phyloP scores from a whole-genome alignment of 2,888 invertebrate genomes.

The Chloroclysta siterata region DNA sequence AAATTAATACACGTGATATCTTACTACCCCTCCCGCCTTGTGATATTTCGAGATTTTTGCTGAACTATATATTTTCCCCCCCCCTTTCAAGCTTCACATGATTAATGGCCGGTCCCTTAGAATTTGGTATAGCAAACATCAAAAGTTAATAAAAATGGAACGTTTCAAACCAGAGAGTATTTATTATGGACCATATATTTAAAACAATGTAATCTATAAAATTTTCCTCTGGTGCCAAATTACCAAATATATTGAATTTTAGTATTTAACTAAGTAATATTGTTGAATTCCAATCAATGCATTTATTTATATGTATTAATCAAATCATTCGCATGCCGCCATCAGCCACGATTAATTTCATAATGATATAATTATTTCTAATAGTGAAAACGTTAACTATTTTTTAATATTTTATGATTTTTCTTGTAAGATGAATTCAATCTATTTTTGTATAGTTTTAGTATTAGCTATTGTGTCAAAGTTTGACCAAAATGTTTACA shows the following conservation, averaged over 20 bases:
- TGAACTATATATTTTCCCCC: too few species aligned
- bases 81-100: too few species aligned
- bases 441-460: conserved; percentile 28
- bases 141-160: not conserved
- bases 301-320: not conserved
- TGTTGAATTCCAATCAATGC: not conserved
- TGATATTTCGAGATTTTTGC: too few species aligned
- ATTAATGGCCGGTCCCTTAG: too few species aligned
- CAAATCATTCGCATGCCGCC: not conserved
- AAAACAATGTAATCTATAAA: not conserved
- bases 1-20: too few species aligned
- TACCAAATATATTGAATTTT: not conserved
- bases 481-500: too few species aligned
- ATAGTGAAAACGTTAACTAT: conserved; percentile 38
- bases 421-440: conserved; percentile 20
- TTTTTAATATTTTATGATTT: conserved; percentile 33
- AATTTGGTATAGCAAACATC: not conserved
- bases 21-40: too few species aligned
- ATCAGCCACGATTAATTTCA: conserved; percentile 14
- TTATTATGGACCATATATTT: not conserved
- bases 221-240: not conserved
- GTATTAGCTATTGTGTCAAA: not conserved
- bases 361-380: conserved; percentile 25
- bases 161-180: too few species aligned
- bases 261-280: not conserved